Base-by-base conservation (phyloP, 2,888 invertebrate species). In the Drosophila monieri region DNA sequence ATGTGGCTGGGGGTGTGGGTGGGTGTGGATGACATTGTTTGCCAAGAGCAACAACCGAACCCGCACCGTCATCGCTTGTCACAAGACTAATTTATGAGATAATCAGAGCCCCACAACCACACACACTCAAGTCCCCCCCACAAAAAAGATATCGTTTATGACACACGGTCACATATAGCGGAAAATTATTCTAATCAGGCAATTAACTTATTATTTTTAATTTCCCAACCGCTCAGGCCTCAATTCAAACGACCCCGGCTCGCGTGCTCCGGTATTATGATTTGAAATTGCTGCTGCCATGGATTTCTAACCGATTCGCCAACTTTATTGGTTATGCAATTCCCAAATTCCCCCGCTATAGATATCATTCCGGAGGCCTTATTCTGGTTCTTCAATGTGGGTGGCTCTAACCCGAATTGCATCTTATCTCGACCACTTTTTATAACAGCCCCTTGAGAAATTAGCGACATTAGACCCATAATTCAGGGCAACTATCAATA, bases 51-150 rank as follows among this genome's bases (percentile, higher is more conserved):
- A 66, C 48, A 67, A 55, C 37, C 43, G 27, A 48, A 52, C 54
- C 54, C 73, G 57, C 56, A 60, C 73, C 78, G 81, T 85, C 80
- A 77, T 74, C 77, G 78, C 73, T 77, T 89, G 88, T 90, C 90
- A 89, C 89, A 86, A 89, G 88, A 89, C 88, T 83, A 76, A 85
- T 88, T 85, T 78, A 77, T 81, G 80, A 81, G 79, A 86, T 86
- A 90, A 89, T 90, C 85, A 80, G 71, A 73, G 76, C 48, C 76
- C 62, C 83, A 41, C 58, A 62, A 60, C 62, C 71, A 18, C 18
- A 18, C 18, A 41, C 41, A 37, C 32, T 14, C 60, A 51, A 23
- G 23, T 61, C 53, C 44, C 48, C 60, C 46, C 32, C 9, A 27
- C 2, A 9, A 27, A 14, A 74, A 44, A 74, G 66, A 78, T 78